A percentile compares a stretch with the other conserved stretches of the same genome.
These are phyloP conservation scores for Eulemur rubriventer DNA, from an alignment of 2,797 vertebrate species.

Conservation along the genomic window DNA sequence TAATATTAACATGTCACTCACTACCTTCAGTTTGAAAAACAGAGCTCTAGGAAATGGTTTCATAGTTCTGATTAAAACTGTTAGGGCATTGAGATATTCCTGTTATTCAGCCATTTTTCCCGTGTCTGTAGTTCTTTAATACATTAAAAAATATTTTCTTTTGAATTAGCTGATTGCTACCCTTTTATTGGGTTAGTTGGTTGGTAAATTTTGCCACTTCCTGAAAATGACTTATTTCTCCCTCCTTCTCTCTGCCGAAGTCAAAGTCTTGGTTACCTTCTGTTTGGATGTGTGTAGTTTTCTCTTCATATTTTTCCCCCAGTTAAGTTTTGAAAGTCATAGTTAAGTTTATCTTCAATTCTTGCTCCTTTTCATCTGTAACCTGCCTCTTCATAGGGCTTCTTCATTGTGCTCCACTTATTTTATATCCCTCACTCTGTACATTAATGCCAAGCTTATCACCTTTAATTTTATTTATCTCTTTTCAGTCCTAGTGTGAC, in stretches of 20 bases:
- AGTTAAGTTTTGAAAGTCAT: slow-evolving; percentile 32
- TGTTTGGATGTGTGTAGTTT: slow-evolving; percentile 34
- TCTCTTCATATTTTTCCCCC: neutral
- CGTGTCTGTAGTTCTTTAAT: slow-evolving; percentile 7
- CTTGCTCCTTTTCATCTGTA: neutral
- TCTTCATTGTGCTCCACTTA: neutral
- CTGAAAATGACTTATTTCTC: slow-evolving; percentile 10
- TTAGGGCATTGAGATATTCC: neutral
- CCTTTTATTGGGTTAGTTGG: neutral
- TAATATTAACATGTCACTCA: neutral
- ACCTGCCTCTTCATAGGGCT: neutral
- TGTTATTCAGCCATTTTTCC: neutral
- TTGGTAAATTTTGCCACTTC: slow-evolving; percentile 26
- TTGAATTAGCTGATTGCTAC: neutral
- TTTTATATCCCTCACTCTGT: slow-evolving; percentile 22
- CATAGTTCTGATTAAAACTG: slow-evolving; percentile 10
- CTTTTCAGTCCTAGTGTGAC: neutral
- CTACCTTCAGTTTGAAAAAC: slow-evolving; percentile 31
- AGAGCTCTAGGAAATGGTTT: neutral
- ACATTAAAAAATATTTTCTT: neutral
- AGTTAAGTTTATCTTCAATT: neutral
- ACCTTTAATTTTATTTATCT: slow-evolving; percentile 30
- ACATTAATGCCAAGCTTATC: neutral
- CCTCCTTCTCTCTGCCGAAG: neutral
- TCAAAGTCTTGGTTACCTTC: neutral